phyloP scores from a whole-genome alignment of 23 tunicate genomes.

The Clavelina lepadiformis region DNA sequence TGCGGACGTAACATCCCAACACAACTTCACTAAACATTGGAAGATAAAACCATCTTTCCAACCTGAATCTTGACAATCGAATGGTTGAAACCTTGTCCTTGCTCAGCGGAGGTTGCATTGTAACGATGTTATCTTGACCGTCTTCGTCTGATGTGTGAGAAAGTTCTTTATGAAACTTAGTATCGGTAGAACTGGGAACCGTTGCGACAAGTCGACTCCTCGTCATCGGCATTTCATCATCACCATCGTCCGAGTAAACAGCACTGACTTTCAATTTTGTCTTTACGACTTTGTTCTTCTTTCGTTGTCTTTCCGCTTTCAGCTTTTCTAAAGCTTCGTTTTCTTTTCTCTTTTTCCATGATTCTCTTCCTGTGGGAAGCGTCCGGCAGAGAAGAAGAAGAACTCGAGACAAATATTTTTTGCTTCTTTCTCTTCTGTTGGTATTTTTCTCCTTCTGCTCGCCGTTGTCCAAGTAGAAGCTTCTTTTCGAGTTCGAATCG shows the following conservation, averaged over 20 bases:
- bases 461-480: conserved; percentile 19
- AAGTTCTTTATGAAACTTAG: too few relatives aligned
- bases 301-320: conserved; percentile 45
- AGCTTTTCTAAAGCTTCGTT: conserved; percentile 22
- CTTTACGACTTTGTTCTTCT: conserved; percentile 24
- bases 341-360: conserved; percentile 30
- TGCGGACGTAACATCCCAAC: conserved; percentile 22
- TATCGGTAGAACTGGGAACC: too few relatives aligned
- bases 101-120: too few relatives aligned
- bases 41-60: background rate
- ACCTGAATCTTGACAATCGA: conserved; percentile 16
- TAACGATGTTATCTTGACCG: too few relatives aligned
- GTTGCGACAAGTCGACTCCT: too few relatives aligned
- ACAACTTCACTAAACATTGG: conserved; percentile 3
- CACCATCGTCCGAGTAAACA: conserved; percentile 31
- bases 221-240: too few relatives aligned
- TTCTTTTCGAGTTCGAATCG: conserved; percentile 44
- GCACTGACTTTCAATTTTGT: conserved; percentile 22
- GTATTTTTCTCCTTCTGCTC: conserved; percentile 5
- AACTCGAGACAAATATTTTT: too few relatives aligned
- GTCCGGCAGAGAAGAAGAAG: too few relatives aligned
- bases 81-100: too few relatives aligned
- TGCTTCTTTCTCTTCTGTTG: too few relatives aligned
- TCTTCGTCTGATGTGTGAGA: too few relatives aligned
- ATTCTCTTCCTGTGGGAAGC: too few relatives aligned